Conservation (phyloP, 2,888 invertebrate genomes). For the Diarsia dahlii region DNA sequence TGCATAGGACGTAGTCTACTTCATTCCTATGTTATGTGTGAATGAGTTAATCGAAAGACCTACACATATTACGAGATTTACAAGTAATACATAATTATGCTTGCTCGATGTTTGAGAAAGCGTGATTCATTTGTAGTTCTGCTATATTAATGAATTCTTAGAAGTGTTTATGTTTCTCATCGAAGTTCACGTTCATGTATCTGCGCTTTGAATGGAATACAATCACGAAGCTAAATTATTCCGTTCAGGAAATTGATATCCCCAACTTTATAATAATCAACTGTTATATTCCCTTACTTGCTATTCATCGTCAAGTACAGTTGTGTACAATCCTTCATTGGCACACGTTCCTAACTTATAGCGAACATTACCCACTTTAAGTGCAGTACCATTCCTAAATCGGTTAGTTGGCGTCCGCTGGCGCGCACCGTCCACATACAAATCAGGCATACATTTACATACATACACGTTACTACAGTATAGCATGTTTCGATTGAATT, state of each 20-base stretch:
- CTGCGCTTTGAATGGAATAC: too few species aligned
- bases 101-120: conserved; percentile 19
- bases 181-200: background rate
- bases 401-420: conserved; percentile 69
- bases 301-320: conserved; percentile 17
- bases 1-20: conserved; percentile 28
- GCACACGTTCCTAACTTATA: conserved; percentile 30
- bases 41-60: conserved; percentile 47
- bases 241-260: conserved; percentile 4
- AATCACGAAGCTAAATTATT: conserved; percentile 9
- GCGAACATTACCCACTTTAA: conserved; percentile 53
- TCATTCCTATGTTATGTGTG: conserved; percentile 42
- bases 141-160: background rate
- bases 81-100: conserved; percentile 13
- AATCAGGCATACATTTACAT: conserved; percentile 65
- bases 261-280: conserved; percentile 13
- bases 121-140: conserved; percentile 1
- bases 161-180: conserved; percentile 1
- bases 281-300: conserved; percentile 45
- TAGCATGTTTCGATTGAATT: conserved; percentile 67
- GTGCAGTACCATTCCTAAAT: conserved; percentile 66
- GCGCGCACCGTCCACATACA: conserved; percentile 67
- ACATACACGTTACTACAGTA: conserved; percentile 49
- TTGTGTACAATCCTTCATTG: conserved; percentile 44
- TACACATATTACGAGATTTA: conserved; percentile 14